Conservation (phyloP, 30 jellyfish, hydroid and myxozoan species). For the Phacellophora camtschatica region DNA sequence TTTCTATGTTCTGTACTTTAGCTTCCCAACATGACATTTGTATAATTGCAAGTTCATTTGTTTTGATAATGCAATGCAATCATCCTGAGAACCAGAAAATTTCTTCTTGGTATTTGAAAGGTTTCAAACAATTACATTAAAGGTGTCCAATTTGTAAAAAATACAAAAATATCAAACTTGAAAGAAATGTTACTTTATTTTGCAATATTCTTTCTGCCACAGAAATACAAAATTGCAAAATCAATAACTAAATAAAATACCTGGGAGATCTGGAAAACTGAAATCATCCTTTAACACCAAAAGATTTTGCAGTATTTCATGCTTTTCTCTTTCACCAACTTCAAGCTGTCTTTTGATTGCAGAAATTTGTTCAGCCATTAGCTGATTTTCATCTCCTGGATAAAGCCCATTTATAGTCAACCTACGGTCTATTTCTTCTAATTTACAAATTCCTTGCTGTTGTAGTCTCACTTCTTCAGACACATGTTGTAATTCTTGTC, state of each 20-base stretch:
- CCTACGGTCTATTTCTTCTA: conserved; percentile 77
- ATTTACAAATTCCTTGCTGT: conserved; percentile 75
- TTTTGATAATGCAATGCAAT: no score
- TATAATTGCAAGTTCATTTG: no score
- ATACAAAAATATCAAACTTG: not conserved
- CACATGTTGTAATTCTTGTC: conserved; percentile 84
- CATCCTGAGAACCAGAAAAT: no score
- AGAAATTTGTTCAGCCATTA: conserved; percentile 67
- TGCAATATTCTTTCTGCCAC: no score
- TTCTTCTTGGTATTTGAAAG: not conserved
- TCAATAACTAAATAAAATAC: no score
- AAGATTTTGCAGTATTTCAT: conserved; percentile 65
- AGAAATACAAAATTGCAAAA: no score
- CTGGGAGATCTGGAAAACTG: conserved; percentile 58
- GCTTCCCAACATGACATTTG: no score
- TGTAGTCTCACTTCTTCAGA: conserved; percentile 92
- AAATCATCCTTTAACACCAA: conserved; percentile 73
- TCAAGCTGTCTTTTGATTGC: conserved; percentile 76
- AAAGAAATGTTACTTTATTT: no score
- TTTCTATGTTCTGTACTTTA: no score
- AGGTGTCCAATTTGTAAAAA: not conserved
- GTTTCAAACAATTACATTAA: not conserved
- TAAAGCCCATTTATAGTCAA: conserved; percentile 36
- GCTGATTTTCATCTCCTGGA: conserved; percentile 68
- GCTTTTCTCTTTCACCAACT: conserved; percentile 90